Base-by-base conservation (phyloP, 2,888 invertebrate species). In the Myopa tessellatipennis region DNA sequence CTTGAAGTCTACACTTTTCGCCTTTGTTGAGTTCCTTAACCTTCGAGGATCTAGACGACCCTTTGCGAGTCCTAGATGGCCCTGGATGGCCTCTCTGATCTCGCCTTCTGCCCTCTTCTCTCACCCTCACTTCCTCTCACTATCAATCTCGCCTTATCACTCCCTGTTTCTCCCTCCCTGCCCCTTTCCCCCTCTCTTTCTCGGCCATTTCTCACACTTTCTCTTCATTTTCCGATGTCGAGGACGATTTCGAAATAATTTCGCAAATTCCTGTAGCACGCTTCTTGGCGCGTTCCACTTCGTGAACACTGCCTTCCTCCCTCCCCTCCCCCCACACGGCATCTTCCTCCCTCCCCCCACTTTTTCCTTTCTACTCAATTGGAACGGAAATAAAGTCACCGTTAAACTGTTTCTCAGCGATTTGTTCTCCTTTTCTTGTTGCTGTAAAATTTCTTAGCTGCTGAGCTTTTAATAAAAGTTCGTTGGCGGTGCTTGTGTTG, bases 181-280 rank as follows among this genome's bases (percentile, higher is more conserved):
- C n/a, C n/a, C n/a, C 26, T 26, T 26, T 2, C 61, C 12, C 12
- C 2, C 12, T 26, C 26, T 63, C 10, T 26, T 63, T 34, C 61
- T 6, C 26, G 4, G 4, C 61, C 1, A 55, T 55, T 55, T 14
- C 16, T 10, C 16, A 63, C 12, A 18, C 61, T n/a, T 12, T 58
- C 58, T 16, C 18, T 58, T 2, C 5, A 58, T 58, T 0, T n/a
- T 58, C 18, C 6, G 58, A 58, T 18, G 52, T 8, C 63, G 26
- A 63, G 8, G 36, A 3, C 36, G 36, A 12, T 26, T 38, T 36
- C 80, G 80, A 81, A 81, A 81, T 80, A 81, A 80, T 81, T 81
- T 81, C 77, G 77, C 26, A 79, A 81, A 81, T 81, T 80, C 81
- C 80, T 79, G 73, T 68, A 78, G 80, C 81, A 81, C 79, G 79